These are phyloP conservation scores for Arctocebus calabarensis DNA, from an alignment of 2,797 vertebrate species.

Conservation along the genomic window DNA sequence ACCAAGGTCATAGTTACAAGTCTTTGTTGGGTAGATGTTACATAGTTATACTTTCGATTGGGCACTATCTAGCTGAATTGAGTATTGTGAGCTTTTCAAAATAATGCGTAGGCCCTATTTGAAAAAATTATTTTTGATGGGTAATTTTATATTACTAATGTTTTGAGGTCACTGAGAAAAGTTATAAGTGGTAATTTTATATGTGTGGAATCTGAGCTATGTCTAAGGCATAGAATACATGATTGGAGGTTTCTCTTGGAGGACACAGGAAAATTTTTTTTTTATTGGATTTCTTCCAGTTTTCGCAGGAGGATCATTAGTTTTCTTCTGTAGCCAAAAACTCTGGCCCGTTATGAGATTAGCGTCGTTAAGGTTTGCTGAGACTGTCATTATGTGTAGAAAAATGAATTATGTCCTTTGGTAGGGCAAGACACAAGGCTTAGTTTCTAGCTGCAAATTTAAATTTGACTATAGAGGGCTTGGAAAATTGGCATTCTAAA, in stretches of 20 bases:
- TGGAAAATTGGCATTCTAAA: constrained; percentile 65
- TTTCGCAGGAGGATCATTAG: constrained; percentile 68
- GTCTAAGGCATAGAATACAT: constrained; percentile 46
- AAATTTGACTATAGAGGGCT: constrained; percentile 15
- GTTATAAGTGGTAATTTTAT: constrained; percentile 61
- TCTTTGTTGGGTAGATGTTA: constrained; percentile 57
- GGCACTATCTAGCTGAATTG: background rate
- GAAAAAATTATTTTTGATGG: constrained; percentile 34
- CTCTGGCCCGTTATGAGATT: constrained; percentile 70
- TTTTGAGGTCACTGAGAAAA: constrained; percentile 64
- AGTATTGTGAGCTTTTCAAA: constrained; percentile 29
- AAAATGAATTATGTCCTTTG: constrained; percentile 67
- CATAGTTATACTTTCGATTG: constrained; percentile 53
- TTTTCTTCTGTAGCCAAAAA: constrained; percentile 72
- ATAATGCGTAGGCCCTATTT: constrained; percentile 26
- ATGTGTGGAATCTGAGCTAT: constrained; percentile 60
- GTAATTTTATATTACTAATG: constrained; percentile 59
- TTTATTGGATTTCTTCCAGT: constrained; percentile 60
- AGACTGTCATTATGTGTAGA: constrained; percentile 62
- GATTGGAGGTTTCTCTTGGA: constrained; percentile 65
- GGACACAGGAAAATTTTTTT: constrained; percentile 46
- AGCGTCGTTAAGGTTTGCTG: constrained; percentile 70
- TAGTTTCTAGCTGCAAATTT: constrained; percentile 65
- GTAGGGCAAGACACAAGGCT: constrained; percentile 50
- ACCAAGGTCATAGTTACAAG: constrained; percentile 84